Evolutionary conservation across 2,113 vertebrate genomes (phyloP).

Genomic region (Myodes glareolus): DNA sequence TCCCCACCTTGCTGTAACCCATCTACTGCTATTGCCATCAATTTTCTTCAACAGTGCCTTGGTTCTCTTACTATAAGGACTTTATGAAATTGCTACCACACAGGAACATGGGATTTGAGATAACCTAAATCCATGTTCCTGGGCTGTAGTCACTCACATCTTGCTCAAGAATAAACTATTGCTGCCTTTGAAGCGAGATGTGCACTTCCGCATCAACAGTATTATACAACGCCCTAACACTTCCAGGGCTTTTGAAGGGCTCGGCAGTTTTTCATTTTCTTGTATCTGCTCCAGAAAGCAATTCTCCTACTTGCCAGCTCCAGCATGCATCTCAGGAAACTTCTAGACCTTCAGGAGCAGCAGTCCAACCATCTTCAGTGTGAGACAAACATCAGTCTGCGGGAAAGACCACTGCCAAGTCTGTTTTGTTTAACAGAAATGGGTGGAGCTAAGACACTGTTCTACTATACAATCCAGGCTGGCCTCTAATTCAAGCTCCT

Average conservation of each 20-base stretch:
- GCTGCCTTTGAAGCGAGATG: neutral
- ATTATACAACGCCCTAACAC: neutral
- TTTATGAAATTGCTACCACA: neutral
- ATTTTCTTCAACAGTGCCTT: neutral
- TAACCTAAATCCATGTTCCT: neutral
- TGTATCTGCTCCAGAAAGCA: neutral
- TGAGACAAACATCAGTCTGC: neutral
- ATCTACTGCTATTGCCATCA: too few relatives aligned
- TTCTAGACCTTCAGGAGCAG: neutral
- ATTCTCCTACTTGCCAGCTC: neutral
- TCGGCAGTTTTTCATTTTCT: neutral
- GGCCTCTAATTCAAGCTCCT: neutral
- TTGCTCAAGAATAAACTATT: neutral
- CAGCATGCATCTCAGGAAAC: neutral
- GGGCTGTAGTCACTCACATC: neutral
- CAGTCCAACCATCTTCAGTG: neutral
- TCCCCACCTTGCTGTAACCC: neutral
- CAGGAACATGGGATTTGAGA: neutral
- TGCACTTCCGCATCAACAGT: neutral
- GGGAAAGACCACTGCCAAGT: neutral
- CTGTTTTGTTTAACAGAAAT: neutral
- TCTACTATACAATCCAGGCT: neutral
- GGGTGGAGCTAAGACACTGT: neutral
- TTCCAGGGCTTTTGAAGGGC: neutral
- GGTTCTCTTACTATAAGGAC: too few relatives aligned